Evolutionary conservation across 2,888 invertebrate genomes (phyloP).

Genomic region (Alsophila aescularia): DNA sequence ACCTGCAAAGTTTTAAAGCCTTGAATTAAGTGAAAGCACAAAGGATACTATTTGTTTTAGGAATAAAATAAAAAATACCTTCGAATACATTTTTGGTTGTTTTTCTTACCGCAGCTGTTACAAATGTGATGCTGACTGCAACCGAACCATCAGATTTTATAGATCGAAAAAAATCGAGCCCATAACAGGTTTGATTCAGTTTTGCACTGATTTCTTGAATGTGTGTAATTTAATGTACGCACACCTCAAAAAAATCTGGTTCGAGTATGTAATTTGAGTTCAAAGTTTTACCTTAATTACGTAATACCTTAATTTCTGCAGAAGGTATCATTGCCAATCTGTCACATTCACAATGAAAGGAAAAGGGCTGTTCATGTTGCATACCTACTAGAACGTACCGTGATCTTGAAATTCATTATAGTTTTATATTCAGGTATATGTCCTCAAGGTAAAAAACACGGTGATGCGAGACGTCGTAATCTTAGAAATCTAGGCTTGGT

Average conservation of each 20-base stretch:
- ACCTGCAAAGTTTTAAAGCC: conserved; percentile 42
- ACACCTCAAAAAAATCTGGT: conserved; percentile 49
- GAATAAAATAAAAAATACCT: conserved; percentile 27
- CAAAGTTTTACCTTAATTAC: conserved; percentile 60
- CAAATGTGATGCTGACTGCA: conserved; percentile 48
- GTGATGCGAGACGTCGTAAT: no score
- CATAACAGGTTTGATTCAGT: conserved; percentile 54
- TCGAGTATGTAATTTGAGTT: conserved; percentile 42
- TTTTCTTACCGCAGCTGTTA: conserved; percentile 46
- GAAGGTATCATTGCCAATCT: conserved; percentile 38
- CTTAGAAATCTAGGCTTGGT: neutral
- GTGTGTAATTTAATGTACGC: conserved; percentile 44
- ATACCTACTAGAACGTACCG: conserved; percentile 28
- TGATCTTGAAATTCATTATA: conserved; percentile 25
- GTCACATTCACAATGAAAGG: conserved; percentile 38
- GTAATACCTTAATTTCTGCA: conserved; percentile 62
- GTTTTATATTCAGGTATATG: neutral
- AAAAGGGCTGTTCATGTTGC: conserved; percentile 25
- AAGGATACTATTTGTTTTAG: neutral
- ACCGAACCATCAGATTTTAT: conserved; percentile 56
- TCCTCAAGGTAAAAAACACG: no score
- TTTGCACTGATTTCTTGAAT: conserved; percentile 40
- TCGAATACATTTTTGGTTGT: conserved; percentile 50
- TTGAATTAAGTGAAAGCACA: neutral
- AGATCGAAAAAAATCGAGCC: conserved; percentile 49